Conservation (phyloP, 2,888 invertebrate genomes). For the Hartigia nigra region DNA sequence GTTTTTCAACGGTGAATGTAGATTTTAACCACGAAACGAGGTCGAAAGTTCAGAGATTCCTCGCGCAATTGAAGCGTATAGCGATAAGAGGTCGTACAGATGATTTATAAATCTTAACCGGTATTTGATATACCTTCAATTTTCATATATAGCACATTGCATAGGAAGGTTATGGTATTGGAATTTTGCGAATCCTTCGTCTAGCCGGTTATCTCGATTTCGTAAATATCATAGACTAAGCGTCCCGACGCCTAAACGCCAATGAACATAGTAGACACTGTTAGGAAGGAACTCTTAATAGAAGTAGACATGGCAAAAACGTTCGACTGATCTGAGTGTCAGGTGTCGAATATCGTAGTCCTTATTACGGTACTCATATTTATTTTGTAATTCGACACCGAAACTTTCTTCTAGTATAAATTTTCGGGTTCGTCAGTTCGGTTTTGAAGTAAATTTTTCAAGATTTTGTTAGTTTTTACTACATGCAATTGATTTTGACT, state of each 20-base stretch:
- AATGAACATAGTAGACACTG: not conserved
- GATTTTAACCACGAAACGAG: conserved; percentile 24
- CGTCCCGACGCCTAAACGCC: not conserved
- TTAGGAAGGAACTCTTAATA: not conserved
- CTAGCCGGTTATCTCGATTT: not conserved
- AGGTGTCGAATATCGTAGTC: not conserved
- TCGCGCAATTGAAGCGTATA: conserved; percentile 5
- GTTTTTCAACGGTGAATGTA: conserved; percentile 7
- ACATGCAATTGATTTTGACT: not conserved
- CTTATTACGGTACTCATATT: not conserved
- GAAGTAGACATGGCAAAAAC: not conserved
- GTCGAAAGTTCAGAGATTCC: conserved; percentile 35
- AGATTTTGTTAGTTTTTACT: not conserved
- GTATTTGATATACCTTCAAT: not conserved
- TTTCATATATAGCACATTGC: not conserved
- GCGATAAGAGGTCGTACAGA: not conserved
- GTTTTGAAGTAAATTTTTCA: not conserved
- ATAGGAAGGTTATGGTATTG: not conserved
- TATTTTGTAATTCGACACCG: not conserved
- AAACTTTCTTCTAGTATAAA: not conserved
- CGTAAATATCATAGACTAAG: not conserved
- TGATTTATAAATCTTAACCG: not conserved
- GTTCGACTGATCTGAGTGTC: not conserved
- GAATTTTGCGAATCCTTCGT: not conserved
- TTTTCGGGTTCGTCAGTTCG: not conserved